Conservation (phyloP, 2,797 vertebrate species). For the Calcarius lapponicus region DNA sequence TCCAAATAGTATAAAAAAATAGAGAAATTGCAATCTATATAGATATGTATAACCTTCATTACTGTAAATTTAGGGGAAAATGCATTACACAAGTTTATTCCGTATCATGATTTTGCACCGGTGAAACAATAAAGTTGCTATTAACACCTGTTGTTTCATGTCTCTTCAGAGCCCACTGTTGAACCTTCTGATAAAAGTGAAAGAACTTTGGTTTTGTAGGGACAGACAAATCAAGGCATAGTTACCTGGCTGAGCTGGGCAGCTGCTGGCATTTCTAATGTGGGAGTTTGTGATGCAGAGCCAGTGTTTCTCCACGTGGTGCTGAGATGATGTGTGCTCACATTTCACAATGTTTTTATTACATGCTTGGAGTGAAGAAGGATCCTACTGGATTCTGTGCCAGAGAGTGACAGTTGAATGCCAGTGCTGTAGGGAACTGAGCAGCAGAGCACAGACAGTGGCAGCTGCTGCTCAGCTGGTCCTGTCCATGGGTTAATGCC, state of each 20-base stretch:
- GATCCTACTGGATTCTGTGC: neutral
- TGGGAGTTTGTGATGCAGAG: neutral
- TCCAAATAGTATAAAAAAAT: conserved; percentile 78
- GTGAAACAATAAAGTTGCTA: conserved; percentile 83
- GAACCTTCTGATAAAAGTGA: neutral
- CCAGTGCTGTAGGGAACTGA: neutral
- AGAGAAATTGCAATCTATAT: conserved; percentile 79
- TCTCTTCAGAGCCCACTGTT: conserved; percentile 22
- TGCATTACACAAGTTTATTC: conserved; percentile 76
- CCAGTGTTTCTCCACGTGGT: neutral
- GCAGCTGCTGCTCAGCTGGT: neutral
- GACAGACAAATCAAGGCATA: neutral
- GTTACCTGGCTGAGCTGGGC: neutral
- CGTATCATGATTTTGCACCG: conserved; percentile 77
- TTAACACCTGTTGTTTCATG: conserved; percentile 71
- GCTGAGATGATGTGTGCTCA: neutral
- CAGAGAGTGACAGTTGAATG: neutral
- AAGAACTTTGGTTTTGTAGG: neutral
- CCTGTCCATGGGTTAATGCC: neutral
- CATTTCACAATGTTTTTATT: neutral
- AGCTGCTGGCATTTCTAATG: neutral
- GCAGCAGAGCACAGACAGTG: neutral
- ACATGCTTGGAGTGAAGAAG: neutral
- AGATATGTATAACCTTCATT: conserved; percentile 87
- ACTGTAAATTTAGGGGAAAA: conserved; percentile 90